Percentiles rank a stretch among this genome's conserved stretches.
phyloP scores from a whole-genome alignment of 2,113 vertebrate genomes.

The Psephotus haematonotus region DNA sequence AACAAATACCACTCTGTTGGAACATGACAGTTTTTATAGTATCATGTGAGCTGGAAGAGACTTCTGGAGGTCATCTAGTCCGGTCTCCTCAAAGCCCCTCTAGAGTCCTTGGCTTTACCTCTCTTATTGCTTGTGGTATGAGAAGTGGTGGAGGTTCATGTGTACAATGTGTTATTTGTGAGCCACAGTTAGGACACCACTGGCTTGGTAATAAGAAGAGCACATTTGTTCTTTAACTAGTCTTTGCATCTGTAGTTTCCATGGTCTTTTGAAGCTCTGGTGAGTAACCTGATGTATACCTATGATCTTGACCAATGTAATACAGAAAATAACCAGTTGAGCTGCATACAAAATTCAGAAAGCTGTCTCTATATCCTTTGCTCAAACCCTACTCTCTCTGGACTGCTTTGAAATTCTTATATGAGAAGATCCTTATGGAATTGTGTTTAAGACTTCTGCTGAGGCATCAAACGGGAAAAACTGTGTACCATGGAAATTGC shows the following conservation, averaged over 20 bases:
- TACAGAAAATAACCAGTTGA: background rate
- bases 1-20: background rate
- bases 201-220: background rate
- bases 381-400: background rate
- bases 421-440: background rate
- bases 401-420: background rate
- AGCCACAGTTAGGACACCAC: background rate
- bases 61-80: background rate
- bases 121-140: background rate
- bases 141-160: background rate
- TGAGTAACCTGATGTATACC: background rate
- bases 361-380: background rate
- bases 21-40: background rate
- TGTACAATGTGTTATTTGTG: background rate
- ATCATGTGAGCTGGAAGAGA: background rate
- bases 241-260: background rate
- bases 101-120: background rate
- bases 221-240: background rate
- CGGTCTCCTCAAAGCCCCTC: background rate
- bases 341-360: background rate
- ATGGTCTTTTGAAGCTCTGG: background rate
- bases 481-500: background rate
- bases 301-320: background rate
- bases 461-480: background rate
- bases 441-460: background rate